Percentiles rank a stretch among this genome's conserved stretches.
Evolutionary conservation across 2,113 vertebrate species (phyloP).

Genomic region (Helogale parvula): DNA sequence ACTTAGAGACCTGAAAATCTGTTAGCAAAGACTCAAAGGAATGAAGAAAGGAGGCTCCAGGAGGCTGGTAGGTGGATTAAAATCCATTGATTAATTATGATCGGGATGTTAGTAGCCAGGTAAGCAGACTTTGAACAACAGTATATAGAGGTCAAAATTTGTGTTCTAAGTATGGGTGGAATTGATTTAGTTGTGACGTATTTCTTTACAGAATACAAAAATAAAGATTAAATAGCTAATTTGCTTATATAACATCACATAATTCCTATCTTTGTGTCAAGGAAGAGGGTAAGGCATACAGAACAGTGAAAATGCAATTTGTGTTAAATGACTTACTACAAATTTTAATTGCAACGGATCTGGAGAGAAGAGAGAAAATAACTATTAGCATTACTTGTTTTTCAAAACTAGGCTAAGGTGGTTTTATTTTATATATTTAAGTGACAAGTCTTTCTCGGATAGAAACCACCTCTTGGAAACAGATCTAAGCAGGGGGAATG

Average conservation of each 20-base stretch:
- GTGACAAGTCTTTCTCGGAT: not conserved
- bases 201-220: not conserved
- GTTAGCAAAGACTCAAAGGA: not conserved
- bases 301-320: not conserved
- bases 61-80: not conserved
- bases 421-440: slow-evolving; percentile 31
- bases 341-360: not conserved
- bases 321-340: not conserved
- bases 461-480: not conserved
- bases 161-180: not conserved
- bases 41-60: not conserved
- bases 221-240: not conserved
- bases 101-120: not conserved
- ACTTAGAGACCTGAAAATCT: not conserved
- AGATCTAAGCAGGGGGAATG: not conserved
- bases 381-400: not conserved
- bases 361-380: not conserved
- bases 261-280: not conserved
- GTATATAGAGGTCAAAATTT: not conserved
- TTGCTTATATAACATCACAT: not conserved
- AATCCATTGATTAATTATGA: not conserved
- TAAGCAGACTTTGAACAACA: not conserved
- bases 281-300: not conserved
- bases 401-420: not conserved
- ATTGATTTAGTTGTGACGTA: not conserved